A percentile compares a stretch with the other conserved stretches of the same genome.
These are phyloP conservation scores for Mactromeris polynyma DNA, from an alignment of 2,888 invertebrate genomes.

Conservation along the genomic window DNA sequence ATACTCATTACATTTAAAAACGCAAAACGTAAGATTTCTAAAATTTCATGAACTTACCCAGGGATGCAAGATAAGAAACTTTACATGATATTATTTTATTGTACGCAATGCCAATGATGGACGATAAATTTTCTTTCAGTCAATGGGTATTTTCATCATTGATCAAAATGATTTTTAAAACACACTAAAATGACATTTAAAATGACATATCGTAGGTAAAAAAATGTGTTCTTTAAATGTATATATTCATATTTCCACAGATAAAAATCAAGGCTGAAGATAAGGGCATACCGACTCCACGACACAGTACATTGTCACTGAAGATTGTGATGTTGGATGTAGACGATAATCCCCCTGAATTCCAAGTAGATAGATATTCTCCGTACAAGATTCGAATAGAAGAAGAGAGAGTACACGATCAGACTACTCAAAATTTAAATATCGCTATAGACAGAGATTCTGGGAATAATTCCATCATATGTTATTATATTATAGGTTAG, in stretches of 20 bases:
- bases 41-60: no score
- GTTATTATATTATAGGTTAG: constrained; percentile 94
- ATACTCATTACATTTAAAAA: no score
- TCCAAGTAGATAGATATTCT: constrained; percentile 68
- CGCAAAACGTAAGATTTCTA: no score
- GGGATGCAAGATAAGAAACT: no score
- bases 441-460: constrained; percentile 90
- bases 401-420: constrained; percentile 73
- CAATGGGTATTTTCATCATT: no score
- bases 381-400: constrained; percentile 74
- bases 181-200: no score
- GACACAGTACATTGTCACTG: constrained; percentile 91
- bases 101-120: no score
- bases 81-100: no score
- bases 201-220: no score
- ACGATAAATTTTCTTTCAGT: no score
- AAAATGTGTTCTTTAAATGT: background rate
- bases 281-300: constrained; percentile 91
- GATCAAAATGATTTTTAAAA: no score
- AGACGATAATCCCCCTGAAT: constrained; percentile 85
- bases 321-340: constrained; percentile 88
- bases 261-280: constrained; percentile 92
- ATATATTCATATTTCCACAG: constrained; percentile 69
- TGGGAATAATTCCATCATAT: constrained; percentile 93
- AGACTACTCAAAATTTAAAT: constrained; percentile 71